phyloP scores from a whole-genome alignment of 2,113 vertebrate species.

The Cnemophilus loriae region DNA sequence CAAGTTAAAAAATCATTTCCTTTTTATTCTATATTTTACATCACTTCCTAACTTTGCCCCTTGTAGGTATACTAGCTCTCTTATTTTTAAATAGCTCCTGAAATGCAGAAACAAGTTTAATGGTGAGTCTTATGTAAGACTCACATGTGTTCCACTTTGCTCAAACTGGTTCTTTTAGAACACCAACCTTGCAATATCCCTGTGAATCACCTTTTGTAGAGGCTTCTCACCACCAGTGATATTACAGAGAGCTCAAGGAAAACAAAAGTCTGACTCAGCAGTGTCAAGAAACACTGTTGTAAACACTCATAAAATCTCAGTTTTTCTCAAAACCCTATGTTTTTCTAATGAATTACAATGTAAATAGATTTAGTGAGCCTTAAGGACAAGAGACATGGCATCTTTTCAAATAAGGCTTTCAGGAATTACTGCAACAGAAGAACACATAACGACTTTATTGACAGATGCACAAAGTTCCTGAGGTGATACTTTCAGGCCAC shows the following conservation, averaged over 20 bases:
- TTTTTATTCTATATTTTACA: not conserved
- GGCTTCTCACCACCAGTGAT: not conserved
- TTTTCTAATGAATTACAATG: not conserved
- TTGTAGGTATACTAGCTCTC: not conserved
- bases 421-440: not conserved
- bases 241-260: not conserved
- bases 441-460: not conserved
- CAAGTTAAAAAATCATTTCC: not conserved
- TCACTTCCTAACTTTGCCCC: not conserved
- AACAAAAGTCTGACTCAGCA: not conserved
- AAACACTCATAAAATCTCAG: not conserved
- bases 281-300: not conserved
- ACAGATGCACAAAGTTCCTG: not conserved
- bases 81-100: not conserved
- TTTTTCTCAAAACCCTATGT: not conserved
- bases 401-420: not conserved
- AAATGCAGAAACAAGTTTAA: not conserved
- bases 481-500: not conserved
- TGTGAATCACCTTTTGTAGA: not conserved
- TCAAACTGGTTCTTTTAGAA: not conserved
- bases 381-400: not conserved
- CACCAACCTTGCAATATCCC: not conserved
- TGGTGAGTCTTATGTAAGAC: not conserved
- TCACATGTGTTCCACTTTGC: not conserved
- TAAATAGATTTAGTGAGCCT: not conserved